A percentile compares a stretch with the other conserved stretches of the same genome.
Conservation (phyloP, 2,888 invertebrate species). For the Drosophila nigricruria region DNA sequence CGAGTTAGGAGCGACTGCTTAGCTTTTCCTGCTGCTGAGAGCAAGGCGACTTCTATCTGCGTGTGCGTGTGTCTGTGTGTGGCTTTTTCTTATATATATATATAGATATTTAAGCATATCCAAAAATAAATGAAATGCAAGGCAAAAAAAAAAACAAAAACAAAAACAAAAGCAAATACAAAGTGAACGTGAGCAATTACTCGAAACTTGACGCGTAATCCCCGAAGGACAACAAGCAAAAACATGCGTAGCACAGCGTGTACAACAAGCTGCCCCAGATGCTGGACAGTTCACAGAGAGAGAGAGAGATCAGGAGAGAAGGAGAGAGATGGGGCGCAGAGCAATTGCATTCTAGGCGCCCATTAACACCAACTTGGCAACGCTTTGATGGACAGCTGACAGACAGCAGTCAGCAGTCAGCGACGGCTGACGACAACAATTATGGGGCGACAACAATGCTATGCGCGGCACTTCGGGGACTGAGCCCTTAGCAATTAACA, state of each 20-base stretch:
- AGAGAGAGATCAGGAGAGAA: background rate
- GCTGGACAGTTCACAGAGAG: background rate
- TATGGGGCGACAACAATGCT: slow-evolving; percentile 80
- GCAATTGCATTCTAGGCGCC: slow-evolving; percentile 74
- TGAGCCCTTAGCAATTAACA: slow-evolving; percentile 65
- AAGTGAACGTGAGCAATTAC: slow-evolving; percentile 66
- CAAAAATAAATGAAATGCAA: slow-evolving; percentile 78
- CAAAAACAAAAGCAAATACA: background rate
- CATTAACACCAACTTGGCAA: slow-evolving; percentile 79
- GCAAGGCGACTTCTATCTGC: slow-evolving; percentile 6
- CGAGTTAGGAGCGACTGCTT: slow-evolving; percentile 80
- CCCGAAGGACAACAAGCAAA: slow-evolving; percentile 78
- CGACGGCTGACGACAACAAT: slow-evolving; percentile 65
- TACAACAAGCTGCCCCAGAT: slow-evolving; percentile 54
- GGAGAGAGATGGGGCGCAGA: background rate
- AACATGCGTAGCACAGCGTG: slow-evolving; percentile 74
- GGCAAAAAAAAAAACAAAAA: slow-evolving; percentile 51
- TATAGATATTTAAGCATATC: slow-evolving; percentile 71
- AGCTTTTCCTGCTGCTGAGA: slow-evolving; percentile 65
- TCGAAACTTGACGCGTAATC: slow-evolving; percentile 73
- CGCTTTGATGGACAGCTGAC: slow-evolving; percentile 79
- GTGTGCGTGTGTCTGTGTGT: slow-evolving; percentile 43
- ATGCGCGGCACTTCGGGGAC: slow-evolving; percentile 74
- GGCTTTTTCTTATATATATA: slow-evolving; percentile 52
- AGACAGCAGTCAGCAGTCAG: slow-evolving; percentile 67